Base-by-base conservation (phyloP, 1,140 invertebrate genomes). In the Panulirus ornatus region DNA sequence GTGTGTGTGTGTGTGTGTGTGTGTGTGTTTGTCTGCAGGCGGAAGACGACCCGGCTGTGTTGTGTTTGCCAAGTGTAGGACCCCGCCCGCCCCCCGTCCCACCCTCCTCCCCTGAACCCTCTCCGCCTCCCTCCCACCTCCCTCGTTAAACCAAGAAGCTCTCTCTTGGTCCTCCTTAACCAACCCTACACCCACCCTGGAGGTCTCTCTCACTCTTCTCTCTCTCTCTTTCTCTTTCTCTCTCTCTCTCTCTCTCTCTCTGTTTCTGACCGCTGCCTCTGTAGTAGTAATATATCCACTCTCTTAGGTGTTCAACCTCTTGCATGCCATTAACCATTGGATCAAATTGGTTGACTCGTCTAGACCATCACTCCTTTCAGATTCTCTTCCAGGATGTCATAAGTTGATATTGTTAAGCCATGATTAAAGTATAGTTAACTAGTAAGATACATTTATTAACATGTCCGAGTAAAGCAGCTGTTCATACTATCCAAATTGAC, bases 1-100 rank as follows among this genome's bases (percentile, higher is more conserved):
- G 30, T 36, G 70, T 34, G 38, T 73, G 6, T 36, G 11, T 76
- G 73, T 36, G 22, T 42, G 73, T 42, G 36, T 27, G 40, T 42
- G 38, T 30, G 14, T 36, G 30, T 34, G 66, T 44, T 30, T 84
- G 63, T 75, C 42, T n/a, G 75, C 83, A 85, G 83, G 75, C 83
- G 83, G 83, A 19, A 75, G 83, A 51, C 75, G 83, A 85, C 83
- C 83, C 70, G 70, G 44, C 83, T 51, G 44, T 75, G 40, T 75
- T 71, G 8, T 71, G 54, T 76, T 81, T 81, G 54, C 58, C n/a
- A n/a, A n/a, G 76, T 81, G 78, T 81, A 81, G 78, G 78, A 47
- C 8, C 76, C n/a, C 58, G 19, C 34, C 73, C 19, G 11, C 14
- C 40, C 19, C 51, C 58, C 44, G 0, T 34, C 82, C 34, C 19